phyloP scores from a whole-genome alignment of 2,113 vertebrate genomes.

The Melanostigma gelatinosum region DNA sequence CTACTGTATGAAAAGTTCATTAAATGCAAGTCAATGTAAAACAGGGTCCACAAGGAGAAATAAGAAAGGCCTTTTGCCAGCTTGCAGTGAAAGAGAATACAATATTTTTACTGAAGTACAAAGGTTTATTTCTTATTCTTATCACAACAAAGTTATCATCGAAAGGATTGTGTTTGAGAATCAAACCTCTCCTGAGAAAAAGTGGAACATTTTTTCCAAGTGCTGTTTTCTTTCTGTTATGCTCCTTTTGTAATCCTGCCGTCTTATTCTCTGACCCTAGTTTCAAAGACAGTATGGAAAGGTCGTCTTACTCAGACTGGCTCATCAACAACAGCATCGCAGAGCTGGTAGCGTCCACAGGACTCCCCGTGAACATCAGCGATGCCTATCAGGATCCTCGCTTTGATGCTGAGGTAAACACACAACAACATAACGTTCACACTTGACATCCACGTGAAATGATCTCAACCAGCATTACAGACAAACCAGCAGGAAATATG shows the following conservation, averaged over 20 bases:
- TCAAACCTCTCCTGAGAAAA: neutral
- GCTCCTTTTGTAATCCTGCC: slow-evolving; percentile 12
- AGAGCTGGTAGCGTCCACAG: slow-evolving; percentile 97
- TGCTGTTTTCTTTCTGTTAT: neutral
- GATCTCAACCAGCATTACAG: neutral
- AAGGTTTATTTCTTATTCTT: neutral
- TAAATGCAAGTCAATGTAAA: slow-evolving; percentile 57
- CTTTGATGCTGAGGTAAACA: slow-evolving; percentile 94
- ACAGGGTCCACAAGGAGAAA: slow-evolving; percentile 17
- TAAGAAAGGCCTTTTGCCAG: slow-evolving; percentile 27
- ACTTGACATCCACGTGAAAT: neutral
- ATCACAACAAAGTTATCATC: neutral
- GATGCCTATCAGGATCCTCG: slow-evolving; percentile 98
- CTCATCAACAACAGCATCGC: slow-evolving; percentile 98
- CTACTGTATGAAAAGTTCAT: slow-evolving; percentile 60
- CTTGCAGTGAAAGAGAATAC: slow-evolving; percentile 11
- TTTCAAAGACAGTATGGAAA: slow-evolving; percentile 96
- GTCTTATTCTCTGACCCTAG: slow-evolving; percentile 72
- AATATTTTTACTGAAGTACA: neutral
- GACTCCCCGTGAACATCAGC: slow-evolving; percentile 97
- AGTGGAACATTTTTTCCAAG: neutral
- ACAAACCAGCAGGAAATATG: neutral
- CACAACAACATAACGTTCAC: slow-evolving; percentile 3
- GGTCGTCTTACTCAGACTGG: slow-evolving; percentile 97
- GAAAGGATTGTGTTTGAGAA: neutral